phyloP scores from a whole-genome alignment of 2,888 invertebrate species.

The Phengaris alcon region DNA sequence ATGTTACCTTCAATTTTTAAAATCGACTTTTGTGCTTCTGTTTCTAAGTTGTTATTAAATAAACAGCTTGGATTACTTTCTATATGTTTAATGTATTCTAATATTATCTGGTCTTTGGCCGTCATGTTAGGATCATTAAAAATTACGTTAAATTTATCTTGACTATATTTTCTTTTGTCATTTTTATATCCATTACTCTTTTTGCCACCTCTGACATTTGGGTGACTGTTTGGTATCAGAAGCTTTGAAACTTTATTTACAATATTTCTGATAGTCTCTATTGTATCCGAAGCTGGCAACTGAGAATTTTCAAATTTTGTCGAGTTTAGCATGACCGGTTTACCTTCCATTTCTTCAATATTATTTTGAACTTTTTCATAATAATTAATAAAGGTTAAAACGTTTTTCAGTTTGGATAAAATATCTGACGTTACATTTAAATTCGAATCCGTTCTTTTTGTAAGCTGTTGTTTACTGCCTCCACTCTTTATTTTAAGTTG shows the following conservation, averaged over 20 bases:
- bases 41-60: conserved; percentile 42
- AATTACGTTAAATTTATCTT: conserved; percentile 49
- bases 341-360: conserved; percentile 46
- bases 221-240: conserved; percentile 54
- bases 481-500: conserved; percentile 33
- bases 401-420: conserved; percentile 54
- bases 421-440: conserved; percentile 45
- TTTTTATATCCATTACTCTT: conserved; percentile 44
- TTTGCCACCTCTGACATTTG: conserved; percentile 48
- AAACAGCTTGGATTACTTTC: conserved; percentile 56
- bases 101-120: conserved; percentile 61
- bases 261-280: conserved; percentile 50
- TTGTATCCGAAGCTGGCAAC: neutral
- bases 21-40: conserved; percentile 36
- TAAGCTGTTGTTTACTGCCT: conserved; percentile 31
- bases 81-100: conserved; percentile 61
- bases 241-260: conserved; percentile 62
- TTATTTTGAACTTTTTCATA: conserved; percentile 55
- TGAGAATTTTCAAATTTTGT: neutral
- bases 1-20: conserved; percentile 57
- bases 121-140: conserved; percentile 48
- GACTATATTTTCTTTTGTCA: conserved; percentile 46
- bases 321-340: conserved; percentile 3
- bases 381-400: conserved; percentile 57
- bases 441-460: neutral